These are phyloP conservation scores for Polyploca ridens DNA, from an alignment of 2,888 invertebrate genomes.

Conservation along the genomic window DNA sequence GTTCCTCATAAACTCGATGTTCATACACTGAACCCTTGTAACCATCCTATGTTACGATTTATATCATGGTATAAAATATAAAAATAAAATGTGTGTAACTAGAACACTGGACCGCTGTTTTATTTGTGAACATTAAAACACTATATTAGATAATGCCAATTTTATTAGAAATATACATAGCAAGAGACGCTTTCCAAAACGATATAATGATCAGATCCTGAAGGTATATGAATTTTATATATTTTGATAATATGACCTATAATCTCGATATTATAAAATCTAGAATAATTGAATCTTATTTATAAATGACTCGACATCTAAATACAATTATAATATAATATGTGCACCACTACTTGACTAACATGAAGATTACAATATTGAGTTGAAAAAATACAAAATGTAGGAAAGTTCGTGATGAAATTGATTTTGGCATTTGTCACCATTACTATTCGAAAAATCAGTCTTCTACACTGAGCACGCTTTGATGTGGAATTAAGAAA, in stretches of 20 bases:
- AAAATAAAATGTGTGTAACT: constrained; percentile 82
- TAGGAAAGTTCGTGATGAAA: constrained; percentile 46
- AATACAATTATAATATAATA: constrained; percentile 32
- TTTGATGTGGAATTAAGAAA: constrained; percentile 35
- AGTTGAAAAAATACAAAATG: constrained; percentile 39
- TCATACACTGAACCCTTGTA: constrained; percentile 65
- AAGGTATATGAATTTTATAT: background rate
- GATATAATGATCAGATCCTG: constrained; percentile 34
- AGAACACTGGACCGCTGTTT: constrained; percentile 72
- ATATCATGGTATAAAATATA: constrained; percentile 80
- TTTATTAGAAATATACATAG: constrained; percentile 72
- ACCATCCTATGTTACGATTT: constrained; percentile 81
- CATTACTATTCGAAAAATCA: constrained; percentile 69
- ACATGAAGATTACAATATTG: constrained; percentile 21
- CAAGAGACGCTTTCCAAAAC: constrained; percentile 58
- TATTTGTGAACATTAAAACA: constrained; percentile 54
- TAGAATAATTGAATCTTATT: constrained; percentile 19
- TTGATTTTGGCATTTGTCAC: constrained; percentile 53
- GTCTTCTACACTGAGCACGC: constrained; percentile 80
- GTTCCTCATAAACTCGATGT: constrained; percentile 73
- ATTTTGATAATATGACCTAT: background rate
- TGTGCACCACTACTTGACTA: constrained; percentile 59
- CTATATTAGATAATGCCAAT: constrained; percentile 52
- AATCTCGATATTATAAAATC: constrained; percentile 9
- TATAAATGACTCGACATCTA: constrained; percentile 23